Base-by-base conservation (phyloP, 1,140 invertebrate genomes). In the Eupeodes corollae region DNA sequence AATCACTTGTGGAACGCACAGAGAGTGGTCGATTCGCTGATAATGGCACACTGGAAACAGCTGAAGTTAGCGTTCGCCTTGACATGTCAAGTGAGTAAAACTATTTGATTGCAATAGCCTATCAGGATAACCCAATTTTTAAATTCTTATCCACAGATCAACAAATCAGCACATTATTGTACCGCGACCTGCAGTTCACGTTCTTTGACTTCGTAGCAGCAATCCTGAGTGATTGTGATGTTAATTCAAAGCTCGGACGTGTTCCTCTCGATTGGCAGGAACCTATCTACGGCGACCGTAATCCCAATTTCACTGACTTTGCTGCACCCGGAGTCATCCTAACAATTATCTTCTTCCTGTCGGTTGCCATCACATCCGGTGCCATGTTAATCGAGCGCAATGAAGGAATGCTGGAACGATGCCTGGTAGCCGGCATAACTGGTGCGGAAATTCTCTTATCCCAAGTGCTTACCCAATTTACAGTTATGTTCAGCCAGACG, bases 311-410 rank as follows among this genome's bases (percentile, higher is more conserved):
- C 60, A 93, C 89, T 1, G 88, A 95, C 63, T 97, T 96, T 62
- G 91, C 92, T 55, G 91, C 91, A 5, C 91, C 91, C 15, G 91
- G 92, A 51, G 81, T 96, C 38, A 91, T 95, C 55, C 69, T 95
- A 51, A 92, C 90, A 32, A 94, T 96, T 40, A 88, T 93, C 6
- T 97, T 92, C 74, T 94, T 95, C 72, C 78, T 95, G 63, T 90
- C 92, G 1, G 87, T 93, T 2, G 91, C 91, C 31, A 71, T 95
- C 41, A 96, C 91, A 6, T 91, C 91, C 0, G 84, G 90, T 1
- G 81, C 88, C 0, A 84, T 96, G 77, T 79, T 97, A 49, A 78
- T 92, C 32, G 93, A 97, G 64, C 78, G 88, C 52, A 84, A 89
- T 52, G 89, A 92, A 67, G 90, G 91, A n/a, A 79, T 91, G 50